These are phyloP conservation scores for Luscinia megarhynchos DNA, from an alignment of 2,797 vertebrate genomes.

Conservation along the genomic window DNA sequence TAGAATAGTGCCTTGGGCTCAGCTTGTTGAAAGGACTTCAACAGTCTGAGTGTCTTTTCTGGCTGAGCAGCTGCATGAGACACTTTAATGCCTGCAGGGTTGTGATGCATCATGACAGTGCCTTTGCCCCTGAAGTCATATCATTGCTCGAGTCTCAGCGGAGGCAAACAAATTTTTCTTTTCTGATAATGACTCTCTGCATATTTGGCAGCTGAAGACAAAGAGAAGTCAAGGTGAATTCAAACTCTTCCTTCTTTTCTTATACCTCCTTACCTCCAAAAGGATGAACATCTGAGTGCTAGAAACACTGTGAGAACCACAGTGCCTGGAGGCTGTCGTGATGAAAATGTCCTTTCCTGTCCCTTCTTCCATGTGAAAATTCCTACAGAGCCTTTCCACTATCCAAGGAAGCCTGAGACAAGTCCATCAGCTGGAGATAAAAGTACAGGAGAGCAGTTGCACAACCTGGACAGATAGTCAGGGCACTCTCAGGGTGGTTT, in stretches of 20 bases:
- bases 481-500: background rate
- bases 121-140: constrained; percentile 30
- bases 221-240: constrained; percentile 35
- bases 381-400: background rate
- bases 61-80: constrained; percentile 19
- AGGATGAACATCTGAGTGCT: background rate
- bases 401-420: background rate
- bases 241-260: background rate
- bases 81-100: constrained; percentile 15
- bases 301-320: background rate
- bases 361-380: background rate
- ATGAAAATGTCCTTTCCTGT: background rate
- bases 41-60: constrained; percentile 32
- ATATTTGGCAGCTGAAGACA: constrained; percentile 27
- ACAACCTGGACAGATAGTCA: background rate
- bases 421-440: background rate
- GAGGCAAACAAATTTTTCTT: constrained; percentile 31
- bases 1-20: constrained; percentile 45
- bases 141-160: background rate
- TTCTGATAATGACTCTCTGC: constrained; percentile 14
- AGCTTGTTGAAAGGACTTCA: constrained; percentile 21
- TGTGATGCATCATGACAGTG: constrained; percentile 33
- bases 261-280: background rate
- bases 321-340: background rate
- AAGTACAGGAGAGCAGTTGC: background rate